These are phyloP conservation scores for Pseudopipra pipra DNA, from an alignment of 2,113 vertebrate species.

Conservation along the genomic window DNA sequence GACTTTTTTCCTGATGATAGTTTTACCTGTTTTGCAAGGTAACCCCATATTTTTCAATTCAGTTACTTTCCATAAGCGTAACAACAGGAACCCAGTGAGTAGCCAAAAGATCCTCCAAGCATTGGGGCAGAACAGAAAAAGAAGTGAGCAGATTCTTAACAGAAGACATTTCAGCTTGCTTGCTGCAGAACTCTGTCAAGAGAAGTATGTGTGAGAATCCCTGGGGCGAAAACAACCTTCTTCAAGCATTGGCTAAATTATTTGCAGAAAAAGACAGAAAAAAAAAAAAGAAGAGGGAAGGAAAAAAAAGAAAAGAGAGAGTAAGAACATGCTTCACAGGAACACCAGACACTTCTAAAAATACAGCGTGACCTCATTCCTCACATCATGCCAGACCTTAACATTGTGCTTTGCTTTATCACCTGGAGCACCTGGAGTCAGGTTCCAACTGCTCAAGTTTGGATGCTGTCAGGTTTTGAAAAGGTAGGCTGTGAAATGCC, in stretches of 20 bases:
- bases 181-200: conserved; percentile 75
- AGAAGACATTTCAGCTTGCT: conserved; percentile 69
- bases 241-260: conserved; percentile 76
- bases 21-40: conserved; percentile 59
- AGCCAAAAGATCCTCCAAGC: conserved; percentile 38
- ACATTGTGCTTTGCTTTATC: conserved; percentile 19
- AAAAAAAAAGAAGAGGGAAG: neutral
- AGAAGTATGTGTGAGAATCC: conserved; percentile 74
- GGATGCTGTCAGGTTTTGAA: conserved; percentile 46
- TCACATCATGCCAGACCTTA: conserved; percentile 8
- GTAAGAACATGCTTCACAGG: neutral
- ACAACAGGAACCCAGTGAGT: conserved; percentile 21
- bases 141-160: conserved; percentile 62
- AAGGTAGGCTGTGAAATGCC: neutral
- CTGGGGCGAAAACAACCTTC: conserved; percentile 73
- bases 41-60: conserved; percentile 56
- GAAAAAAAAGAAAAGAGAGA: neutral
- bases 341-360: conserved; percentile 45
- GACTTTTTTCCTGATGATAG: neutral
- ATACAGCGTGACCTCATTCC: conserved; percentile 59
- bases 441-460: neutral
- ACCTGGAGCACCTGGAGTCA: conserved; percentile 55
- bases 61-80: conserved; percentile 38
- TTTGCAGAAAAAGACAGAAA: conserved; percentile 59
- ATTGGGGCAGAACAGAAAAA: conserved; percentile 50